phyloP scores from a whole-genome alignment of 2,113 vertebrate species.

The Axis porcinus region DNA sequence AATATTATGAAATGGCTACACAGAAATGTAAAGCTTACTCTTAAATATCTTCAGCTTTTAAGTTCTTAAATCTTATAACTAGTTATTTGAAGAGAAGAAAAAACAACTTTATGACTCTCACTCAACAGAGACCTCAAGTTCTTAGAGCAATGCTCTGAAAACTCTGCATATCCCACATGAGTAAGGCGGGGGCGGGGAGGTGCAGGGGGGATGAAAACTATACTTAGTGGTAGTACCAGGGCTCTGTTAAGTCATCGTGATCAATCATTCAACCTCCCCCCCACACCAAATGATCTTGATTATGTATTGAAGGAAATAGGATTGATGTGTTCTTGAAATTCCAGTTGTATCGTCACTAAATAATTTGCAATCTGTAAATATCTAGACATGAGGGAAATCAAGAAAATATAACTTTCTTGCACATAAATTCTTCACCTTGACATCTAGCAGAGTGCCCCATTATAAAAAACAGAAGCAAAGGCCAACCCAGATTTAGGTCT shows the following conservation, averaged over 20 bases:
- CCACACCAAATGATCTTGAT: background rate
- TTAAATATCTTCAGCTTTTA: conserved; percentile 16
- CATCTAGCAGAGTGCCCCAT: background rate
- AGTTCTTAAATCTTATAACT: conserved; percentile 10
- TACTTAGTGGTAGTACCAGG: background rate
- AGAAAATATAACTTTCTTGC: background rate
- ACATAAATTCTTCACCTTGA: background rate
- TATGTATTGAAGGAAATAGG: background rate
- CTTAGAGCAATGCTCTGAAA: background rate
- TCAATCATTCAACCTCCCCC: background rate
- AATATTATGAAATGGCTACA: background rate
- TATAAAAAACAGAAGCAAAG: background rate
- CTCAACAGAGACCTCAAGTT: background rate
- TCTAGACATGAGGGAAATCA: background rate
- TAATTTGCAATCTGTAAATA: background rate
- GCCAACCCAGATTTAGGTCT: background rate
- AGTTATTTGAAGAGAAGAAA: background rate
- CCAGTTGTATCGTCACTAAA: background rate
- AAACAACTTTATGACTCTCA: background rate
- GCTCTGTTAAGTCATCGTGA: background rate
- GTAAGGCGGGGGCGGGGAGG: background rate
- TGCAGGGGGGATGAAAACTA: accelerated
- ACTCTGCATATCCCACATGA: background rate
- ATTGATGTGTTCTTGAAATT: background rate
- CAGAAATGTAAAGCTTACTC: background rate